Evolutionary conservation across 2,797 vertebrate species (phyloP).

Genomic region (Kryptolebias ocellatus): DNA sequence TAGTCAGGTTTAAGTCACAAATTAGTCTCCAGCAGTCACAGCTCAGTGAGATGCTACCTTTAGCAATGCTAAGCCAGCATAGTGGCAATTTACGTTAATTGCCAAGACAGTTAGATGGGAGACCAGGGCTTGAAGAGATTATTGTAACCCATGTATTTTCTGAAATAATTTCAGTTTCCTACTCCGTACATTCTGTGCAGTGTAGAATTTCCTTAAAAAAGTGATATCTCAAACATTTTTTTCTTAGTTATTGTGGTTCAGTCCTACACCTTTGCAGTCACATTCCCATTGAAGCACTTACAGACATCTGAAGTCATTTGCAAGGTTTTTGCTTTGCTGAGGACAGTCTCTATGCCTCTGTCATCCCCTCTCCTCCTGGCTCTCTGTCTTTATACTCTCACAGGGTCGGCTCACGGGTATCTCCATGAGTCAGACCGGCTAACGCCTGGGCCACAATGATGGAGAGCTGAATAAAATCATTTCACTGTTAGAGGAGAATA

Average conservation of each 20-base stretch:
- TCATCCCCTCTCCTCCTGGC: constrained; percentile 32
- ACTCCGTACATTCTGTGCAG: too few species aligned
- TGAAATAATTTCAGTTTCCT: too few species aligned
- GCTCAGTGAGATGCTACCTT: too few species aligned
- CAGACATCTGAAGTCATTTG: constrained; percentile 54
- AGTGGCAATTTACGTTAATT: too few species aligned
- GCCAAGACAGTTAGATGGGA: too few species aligned
- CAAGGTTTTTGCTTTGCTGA: constrained; percentile 42
- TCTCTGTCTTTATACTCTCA: constrained; percentile 44
- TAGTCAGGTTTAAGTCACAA: too few species aligned
- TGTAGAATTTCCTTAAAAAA: too few species aligned
- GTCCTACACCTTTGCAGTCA: constrained; percentile 27
- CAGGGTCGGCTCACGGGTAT: constrained; percentile 56
- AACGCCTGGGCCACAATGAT: constrained; percentile 49
- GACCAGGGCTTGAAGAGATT: too few species aligned
- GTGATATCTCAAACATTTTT: background rate
- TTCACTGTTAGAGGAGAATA: constrained; percentile 72
- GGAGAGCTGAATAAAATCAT: constrained; percentile 58
- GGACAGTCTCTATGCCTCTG: constrained; percentile 43
- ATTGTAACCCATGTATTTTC: too few species aligned
- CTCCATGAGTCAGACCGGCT: constrained; percentile 49
- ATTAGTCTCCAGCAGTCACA: too few species aligned
- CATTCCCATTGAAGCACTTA: constrained; percentile 39
- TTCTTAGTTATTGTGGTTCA: constrained; percentile 3
- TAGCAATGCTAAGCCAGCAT: too few species aligned